These are phyloP conservation scores for Paradisaea rubra DNA, from an alignment of 2,113 vertebrate genomes.

Conservation along the genomic window DNA sequence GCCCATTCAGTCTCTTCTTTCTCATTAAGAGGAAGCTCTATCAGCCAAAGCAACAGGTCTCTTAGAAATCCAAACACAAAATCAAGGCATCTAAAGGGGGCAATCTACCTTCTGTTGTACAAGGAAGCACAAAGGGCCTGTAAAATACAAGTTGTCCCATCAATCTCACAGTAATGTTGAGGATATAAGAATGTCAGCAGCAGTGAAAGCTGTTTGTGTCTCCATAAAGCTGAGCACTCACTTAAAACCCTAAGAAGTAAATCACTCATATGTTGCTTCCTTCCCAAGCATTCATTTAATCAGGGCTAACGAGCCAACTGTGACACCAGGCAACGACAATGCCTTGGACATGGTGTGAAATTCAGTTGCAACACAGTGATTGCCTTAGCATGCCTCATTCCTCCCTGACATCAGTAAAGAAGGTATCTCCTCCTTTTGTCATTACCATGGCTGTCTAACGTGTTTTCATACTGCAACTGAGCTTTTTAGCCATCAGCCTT, in stretches of 20 bases:
- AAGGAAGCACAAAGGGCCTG: neutral
- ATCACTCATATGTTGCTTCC: accelerated
- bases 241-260: neutral
- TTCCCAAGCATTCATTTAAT: neutral
- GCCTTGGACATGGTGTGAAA: neutral
- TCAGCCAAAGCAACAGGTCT: neutral
- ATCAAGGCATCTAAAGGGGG: neutral
- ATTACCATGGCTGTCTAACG: neutral
- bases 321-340: neutral
- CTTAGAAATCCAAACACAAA: neutral
- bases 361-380: neutral
- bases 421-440: neutral
- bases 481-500: neutral
- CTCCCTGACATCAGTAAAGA: neutral
- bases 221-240: neutral
- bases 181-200: neutral
- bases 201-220: neutral
- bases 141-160: neutral
- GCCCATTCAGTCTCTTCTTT: neutral
- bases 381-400: neutral
- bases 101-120: neutral
- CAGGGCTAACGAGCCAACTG: neutral
- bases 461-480: accelerated
- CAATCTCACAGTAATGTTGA: neutral
- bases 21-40: neutral